phyloP scores from a whole-genome alignment of 2,797 vertebrate species.

The Spheniscus humboldti region DNA sequence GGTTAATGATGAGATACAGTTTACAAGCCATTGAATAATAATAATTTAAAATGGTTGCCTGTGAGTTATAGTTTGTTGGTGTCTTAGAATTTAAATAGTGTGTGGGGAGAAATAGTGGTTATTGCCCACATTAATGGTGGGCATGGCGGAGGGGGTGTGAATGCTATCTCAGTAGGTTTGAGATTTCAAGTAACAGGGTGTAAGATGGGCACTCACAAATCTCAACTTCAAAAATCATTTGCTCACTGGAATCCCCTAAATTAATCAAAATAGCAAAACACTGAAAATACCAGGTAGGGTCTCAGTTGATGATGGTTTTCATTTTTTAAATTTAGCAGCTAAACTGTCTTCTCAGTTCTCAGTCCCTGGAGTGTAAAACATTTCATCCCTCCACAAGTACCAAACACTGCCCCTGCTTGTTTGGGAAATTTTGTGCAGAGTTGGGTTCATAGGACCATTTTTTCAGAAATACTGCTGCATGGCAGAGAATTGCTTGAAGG shows the following conservation, averaged over 20 bases:
- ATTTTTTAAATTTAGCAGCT: not conserved
- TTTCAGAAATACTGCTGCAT: not conserved
- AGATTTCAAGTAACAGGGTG: not conserved
- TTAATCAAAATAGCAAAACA: not conserved
- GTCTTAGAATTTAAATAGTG: slow-evolving; percentile 44
- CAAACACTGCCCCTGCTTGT: not conserved
- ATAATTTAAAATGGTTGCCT: slow-evolving; percentile 37
- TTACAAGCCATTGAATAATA: slow-evolving; percentile 64
- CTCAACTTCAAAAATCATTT: not conserved
- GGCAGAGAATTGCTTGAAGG: slow-evolving; percentile 26
- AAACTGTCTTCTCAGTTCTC: not conserved
- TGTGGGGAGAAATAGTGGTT: not conserved
- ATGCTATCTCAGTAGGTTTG: not conserved
- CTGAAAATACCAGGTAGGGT: not conserved
- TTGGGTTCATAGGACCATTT: not conserved
- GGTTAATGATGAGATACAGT: slow-evolving; percentile 59
- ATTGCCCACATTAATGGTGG: not conserved
- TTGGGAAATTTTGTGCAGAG: slow-evolving; percentile 4
- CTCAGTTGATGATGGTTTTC: not conserved
- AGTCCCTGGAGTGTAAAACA: not conserved
- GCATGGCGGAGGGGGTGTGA: not conserved
- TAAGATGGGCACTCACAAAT: not conserved
- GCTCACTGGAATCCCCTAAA: not conserved
- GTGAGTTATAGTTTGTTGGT: slow-evolving; percentile 39
- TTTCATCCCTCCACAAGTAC: not conserved